Base-by-base conservation (phyloP, 2,888 invertebrate genomes). In the Temnothorax unifasciatus region DNA sequence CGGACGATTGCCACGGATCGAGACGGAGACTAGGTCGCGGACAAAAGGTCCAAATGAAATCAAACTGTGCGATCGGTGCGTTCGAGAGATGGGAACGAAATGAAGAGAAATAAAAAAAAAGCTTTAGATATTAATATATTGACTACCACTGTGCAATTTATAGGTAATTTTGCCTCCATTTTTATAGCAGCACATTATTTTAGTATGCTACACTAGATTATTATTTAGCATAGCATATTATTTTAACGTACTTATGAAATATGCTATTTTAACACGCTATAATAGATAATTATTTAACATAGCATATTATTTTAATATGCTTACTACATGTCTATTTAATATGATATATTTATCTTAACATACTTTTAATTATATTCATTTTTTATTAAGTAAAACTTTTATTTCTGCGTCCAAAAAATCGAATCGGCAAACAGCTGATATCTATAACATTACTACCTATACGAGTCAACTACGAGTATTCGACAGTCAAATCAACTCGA, bases 1-100 rank as follows among this genome's bases (percentile, higher is more conserved):
- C 25, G 38, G 18, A 57, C 68, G 50, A 71, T 57, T 61, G 38
- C 38, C 41, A 13, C 59, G 41, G 61, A 79, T 64, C 75, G 75
- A 25, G 44, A 41, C 9, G 59, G 64, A 50, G 59, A 47, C 38
- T 52, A 59, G 44, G 11, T 41, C 41, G 25, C 73, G 59, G 21
- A 47, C 29, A 34, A 50, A 63, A 47, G 29, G 25, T 47, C 18
- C 25, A 44, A 61, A 21, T 63, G 29, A 25, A 68, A 47, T 18
- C 66, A 21, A 63, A 44, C 29, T 61, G 18, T n/a, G 29, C 13
- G 57, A 57, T 73, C 57, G 38, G 21, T 41, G 41, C 5, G 25
- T 29, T 11, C 2, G 13, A 74, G 13, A 74, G 6, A 6, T 34
- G n/a, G 5, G 47, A 41, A 59, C 8, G 13, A 6, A 57, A 25